Evolutionary conservation across 2,888 invertebrate genomes (phyloP), one percentile per base, ranked within the genome.

Genomic region (Philereme vetulata): DNA sequence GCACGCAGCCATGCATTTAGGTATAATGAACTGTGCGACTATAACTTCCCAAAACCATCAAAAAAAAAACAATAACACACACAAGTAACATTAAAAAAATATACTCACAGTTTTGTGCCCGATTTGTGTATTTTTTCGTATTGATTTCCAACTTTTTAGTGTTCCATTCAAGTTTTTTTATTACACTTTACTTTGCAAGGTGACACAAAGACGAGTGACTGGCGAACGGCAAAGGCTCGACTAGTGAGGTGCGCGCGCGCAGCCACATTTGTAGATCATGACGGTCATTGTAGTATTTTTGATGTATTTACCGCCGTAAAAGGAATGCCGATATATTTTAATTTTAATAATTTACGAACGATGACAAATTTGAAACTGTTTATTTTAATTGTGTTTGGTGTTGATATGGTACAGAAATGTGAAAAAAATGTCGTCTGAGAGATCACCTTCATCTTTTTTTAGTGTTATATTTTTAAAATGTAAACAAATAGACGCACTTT

Each of bases 171-270:
- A 66, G 58, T 53, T 66, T 64, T 64, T 68, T 51, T 69, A 60
- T 56, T 8, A n/a, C 55, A 58, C 58, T 62, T 36, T 36, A 40
- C 4, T 51, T 50, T 54, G 59, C 60, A 67, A 70, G 57, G 65
- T 60, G 66, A 64, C 57, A 72, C 70, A 51, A 60, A 74, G 66
- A 74, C 78, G 72, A 70, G 78, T 76, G 79, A 67, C 77, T 72
- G 76, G 70, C 72, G 71, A 72, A 72, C 72, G 72, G 71, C 65
- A 60, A 68, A 66, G 70, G 77, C 74, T 72, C 77, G 77, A 84
- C 85, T 85, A 76, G 63, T 60, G 64, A 70, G 60, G 70, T 72
- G 77, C 81, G 79, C 77, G 60, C 61, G 72, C 83, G 80, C 82
- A 77, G 71, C 74, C 74, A 72, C 65, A 38, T 40, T 54, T 78